These are phyloP conservation scores for Agonum fuliginosum DNA, from an alignment of 2,888 invertebrate species.

Conservation along the genomic window DNA sequence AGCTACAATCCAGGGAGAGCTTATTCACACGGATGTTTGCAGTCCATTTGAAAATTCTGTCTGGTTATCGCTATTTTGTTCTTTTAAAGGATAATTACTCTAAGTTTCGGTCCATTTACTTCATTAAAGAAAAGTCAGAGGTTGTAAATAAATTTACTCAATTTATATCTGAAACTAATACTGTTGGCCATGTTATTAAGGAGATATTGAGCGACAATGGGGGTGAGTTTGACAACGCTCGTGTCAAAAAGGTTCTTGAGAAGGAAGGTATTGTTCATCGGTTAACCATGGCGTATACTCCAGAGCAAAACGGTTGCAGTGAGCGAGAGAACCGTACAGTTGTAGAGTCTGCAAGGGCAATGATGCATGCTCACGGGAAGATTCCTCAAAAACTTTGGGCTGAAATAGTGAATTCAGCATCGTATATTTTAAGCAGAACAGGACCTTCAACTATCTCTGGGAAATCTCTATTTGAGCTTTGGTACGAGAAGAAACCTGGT, in stretches of 20 bases:
- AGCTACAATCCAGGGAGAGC: constrained; percentile 61
- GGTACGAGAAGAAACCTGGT: constrained; percentile 62
- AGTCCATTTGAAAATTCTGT: constrained; percentile 62
- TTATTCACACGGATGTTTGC: constrained; percentile 64
- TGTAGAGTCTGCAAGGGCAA: constrained; percentile 25
- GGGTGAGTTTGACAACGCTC: constrained; percentile 17
- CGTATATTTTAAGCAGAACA: constrained; percentile 62
- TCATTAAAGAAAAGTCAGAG: constrained; percentile 40
- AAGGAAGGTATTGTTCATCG: constrained; percentile 9
- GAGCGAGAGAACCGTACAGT: constrained; percentile 32
- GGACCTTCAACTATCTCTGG: constrained; percentile 61
- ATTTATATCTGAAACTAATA: constrained; percentile 36
- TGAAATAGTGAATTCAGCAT: constrained; percentile 61
- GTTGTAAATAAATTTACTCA: constrained; percentile 20
- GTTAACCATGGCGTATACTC: constrained; percentile 13
- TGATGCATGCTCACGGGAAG: constrained; percentile 48
- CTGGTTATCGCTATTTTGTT: constrained; percentile 36
- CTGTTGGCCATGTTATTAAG: neutral
- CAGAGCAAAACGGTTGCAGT: constrained; percentile 42
- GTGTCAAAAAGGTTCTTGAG: constrained; percentile 1
- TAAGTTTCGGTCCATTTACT: constrained; percentile 17
- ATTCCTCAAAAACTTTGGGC: constrained; percentile 62
- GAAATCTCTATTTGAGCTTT: constrained; percentile 64
- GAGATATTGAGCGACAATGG: constrained; percentile 23
- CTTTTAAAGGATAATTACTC: constrained; percentile 38